Percentiles rank a stretch among this genome's conserved stretches.
Conservation (phyloP, 2,888 invertebrate genomes). For the Stenurella melanura region DNA sequence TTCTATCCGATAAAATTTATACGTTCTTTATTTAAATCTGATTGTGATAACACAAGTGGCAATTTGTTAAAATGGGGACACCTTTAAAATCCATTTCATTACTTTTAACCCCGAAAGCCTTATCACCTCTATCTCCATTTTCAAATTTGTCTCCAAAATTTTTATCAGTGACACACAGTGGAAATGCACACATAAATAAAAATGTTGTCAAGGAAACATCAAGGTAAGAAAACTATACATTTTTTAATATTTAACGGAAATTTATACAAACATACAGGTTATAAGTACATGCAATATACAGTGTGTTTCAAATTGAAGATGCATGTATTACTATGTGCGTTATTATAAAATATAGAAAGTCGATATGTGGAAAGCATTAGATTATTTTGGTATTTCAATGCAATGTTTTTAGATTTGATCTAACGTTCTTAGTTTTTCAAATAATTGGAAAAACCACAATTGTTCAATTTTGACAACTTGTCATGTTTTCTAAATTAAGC, state of each 20-base stretch:
- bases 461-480: too few relatives aligned
- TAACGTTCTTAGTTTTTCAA: too few relatives aligned
- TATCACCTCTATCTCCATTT: conserved; percentile 51
- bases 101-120: conserved; percentile 50
- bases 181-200: conserved; percentile 22
- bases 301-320: too few relatives aligned
- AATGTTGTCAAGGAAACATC: conserved; percentile 16
- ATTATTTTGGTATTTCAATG: too few relatives aligned
- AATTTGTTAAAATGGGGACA: conserved; percentile 48
- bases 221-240: conserved; percentile 8
- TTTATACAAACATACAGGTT: too few relatives aligned
- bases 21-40: not conserved
- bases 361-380: too few relatives aligned
- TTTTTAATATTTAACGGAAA: not conserved
- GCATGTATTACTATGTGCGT: too few relatives aligned
- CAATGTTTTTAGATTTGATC: too few relatives aligned
- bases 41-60: not conserved
- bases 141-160: conserved; percentile 36
- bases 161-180: conserved; percentile 39
- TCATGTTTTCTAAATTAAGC: too few relatives aligned
- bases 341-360: too few relatives aligned
- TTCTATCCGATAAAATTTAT: not conserved
- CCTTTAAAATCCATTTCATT: conserved; percentile 52
- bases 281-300: too few relatives aligned
- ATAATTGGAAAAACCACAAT: too few relatives aligned